phyloP scores from a whole-genome alignment of 2,113 vertebrate species.

The Sigmodon hispidus region DNA sequence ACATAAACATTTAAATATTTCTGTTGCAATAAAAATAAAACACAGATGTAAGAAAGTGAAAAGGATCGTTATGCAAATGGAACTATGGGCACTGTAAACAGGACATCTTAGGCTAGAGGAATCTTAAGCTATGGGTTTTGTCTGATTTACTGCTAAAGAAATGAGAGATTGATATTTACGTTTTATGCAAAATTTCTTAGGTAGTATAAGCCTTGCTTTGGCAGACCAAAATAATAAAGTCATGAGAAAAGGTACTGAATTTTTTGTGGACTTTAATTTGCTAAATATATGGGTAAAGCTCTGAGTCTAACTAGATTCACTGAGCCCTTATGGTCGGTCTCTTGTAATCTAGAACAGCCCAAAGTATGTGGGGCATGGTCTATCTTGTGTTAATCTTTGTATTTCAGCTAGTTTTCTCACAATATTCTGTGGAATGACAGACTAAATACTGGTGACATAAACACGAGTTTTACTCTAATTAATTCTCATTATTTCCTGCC shows the following conservation, averaged over 20 bases:
- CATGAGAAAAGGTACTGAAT: slow-evolving; percentile 62
- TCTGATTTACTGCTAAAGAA: slow-evolving; percentile 77
- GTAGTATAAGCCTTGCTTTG: slow-evolving; percentile 71
- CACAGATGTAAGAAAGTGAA: slow-evolving; percentile 80
- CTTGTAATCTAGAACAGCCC: not conserved
- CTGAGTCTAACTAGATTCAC: slow-evolving; percentile 42
- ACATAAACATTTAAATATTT: slow-evolving; percentile 82
- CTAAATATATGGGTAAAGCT: slow-evolving; percentile 53
- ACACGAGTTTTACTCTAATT: not conserved
- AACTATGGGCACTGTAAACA: slow-evolving; percentile 71
- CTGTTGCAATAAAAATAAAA: slow-evolving; percentile 81
- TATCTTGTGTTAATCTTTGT: slow-evolving; percentile 27
- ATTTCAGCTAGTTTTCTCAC: slow-evolving; percentile 38
- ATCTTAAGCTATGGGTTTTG: slow-evolving; percentile 67
- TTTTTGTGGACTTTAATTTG: slow-evolving; percentile 59
- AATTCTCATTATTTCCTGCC: not conserved
- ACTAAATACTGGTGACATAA: slow-evolving; percentile 7
- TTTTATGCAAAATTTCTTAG: slow-evolving; percentile 77
- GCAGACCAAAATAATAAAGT: slow-evolving; percentile 75
- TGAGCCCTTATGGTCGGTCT: not conserved
- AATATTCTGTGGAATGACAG: not conserved
- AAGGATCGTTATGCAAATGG: slow-evolving; percentile 79
- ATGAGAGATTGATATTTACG: slow-evolving; percentile 79
- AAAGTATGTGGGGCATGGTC: not conserved
- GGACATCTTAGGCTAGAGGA: slow-evolving; percentile 73